Conservation (phyloP, 2,113 vertebrate genomes). For the Tamias sibiricus region DNA sequence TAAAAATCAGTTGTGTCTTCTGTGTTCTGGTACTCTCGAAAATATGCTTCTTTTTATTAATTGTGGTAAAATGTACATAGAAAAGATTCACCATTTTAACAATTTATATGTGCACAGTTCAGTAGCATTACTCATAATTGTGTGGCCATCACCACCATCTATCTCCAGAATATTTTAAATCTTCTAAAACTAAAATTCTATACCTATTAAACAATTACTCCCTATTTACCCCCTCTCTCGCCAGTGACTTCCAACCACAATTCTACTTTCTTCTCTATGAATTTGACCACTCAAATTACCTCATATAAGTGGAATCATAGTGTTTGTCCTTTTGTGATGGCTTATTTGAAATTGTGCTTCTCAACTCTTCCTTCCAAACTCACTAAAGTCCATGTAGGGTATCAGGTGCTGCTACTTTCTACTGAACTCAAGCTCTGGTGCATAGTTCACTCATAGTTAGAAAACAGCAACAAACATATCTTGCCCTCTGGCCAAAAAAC, state of each 20-base stretch:
- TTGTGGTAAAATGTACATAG: constrained; percentile 18
- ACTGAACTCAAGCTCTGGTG: constrained; percentile 11
- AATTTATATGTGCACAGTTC: constrained; percentile 39
- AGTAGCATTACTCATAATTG: neutral
- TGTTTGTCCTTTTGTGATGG: neutral
- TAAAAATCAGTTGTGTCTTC: neutral
- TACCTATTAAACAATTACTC: constrained; percentile 17
- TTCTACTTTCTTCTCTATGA: constrained; percentile 46
- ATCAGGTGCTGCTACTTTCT: neutral
- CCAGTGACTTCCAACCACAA: neutral
- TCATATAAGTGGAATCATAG: neutral
- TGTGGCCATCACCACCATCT: neutral
- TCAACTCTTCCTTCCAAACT: constrained; percentile 53
- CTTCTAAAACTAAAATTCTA: constrained; percentile 30
- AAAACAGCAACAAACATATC: constrained; percentile 1
- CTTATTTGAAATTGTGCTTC: constrained; percentile 32
- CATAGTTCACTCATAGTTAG: constrained; percentile 21
- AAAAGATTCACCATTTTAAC: constrained; percentile 32
- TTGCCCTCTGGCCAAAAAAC: constrained; percentile 42
- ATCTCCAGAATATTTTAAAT: constrained; percentile 9
- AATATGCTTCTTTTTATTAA: neutral
- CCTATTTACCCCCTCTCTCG: neutral
- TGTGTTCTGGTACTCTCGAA: neutral
- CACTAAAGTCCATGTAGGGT: neutral
- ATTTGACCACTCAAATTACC: neutral